phyloP scores from a whole-genome alignment of 2,888 invertebrate species.

The Imbricaverruca yamaguchii region DNA sequence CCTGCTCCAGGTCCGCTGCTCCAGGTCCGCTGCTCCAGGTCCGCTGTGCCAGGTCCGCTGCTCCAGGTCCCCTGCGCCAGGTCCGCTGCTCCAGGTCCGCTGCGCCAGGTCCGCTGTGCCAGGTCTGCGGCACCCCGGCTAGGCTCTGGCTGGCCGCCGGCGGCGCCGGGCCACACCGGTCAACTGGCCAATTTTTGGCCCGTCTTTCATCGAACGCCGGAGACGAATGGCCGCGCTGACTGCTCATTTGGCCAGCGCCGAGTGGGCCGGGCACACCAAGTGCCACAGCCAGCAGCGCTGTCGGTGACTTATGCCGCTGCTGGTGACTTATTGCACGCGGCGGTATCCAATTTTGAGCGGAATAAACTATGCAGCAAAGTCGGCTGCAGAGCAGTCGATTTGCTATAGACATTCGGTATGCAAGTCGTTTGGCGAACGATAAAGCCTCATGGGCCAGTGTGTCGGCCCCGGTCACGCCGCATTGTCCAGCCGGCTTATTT shows the following conservation, averaged over 20 bases:
- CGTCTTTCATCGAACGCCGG: not conserved
- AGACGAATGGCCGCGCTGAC: not conserved
- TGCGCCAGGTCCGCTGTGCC: no score
- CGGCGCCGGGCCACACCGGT: not conserved
- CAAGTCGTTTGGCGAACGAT: not conserved
- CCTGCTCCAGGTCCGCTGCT: no score
- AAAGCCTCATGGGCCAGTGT: not conserved
- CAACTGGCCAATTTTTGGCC: not conserved
- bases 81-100: no score
- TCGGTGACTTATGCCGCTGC: not conserved
- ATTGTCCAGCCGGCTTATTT: not conserved
- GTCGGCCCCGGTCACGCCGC: not conserved
- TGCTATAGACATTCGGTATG: not conserved
- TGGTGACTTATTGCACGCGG: not conserved
- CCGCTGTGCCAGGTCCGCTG: no score
- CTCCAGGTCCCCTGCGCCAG: no score
- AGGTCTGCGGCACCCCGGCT: no score
- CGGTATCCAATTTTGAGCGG: conserved; percentile 12
- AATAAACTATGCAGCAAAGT: conserved; percentile 11
- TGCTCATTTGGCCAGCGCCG: not conserved
- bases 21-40: no score
- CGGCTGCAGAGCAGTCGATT: not conserved
- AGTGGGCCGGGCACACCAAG: not conserved
- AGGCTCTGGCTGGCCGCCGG: no score
- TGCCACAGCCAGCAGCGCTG: not conserved